Base-by-base conservation (phyloP, 1,140 invertebrate species). In the Drosophila chauvacae region DNA sequence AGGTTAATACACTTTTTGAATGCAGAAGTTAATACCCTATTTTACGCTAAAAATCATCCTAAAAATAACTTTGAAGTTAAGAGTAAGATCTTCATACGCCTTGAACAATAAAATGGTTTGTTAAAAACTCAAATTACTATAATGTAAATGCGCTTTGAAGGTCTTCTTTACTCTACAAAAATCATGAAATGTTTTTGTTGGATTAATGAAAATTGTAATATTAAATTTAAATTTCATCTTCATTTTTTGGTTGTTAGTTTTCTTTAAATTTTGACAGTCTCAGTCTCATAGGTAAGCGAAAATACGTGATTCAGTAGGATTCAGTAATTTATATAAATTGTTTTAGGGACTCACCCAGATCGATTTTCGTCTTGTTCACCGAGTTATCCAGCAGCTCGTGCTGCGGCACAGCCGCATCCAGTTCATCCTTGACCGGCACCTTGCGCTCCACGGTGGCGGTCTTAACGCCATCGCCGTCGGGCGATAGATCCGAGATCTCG, bases 311-410 rank as follows among this genome's bases (percentile, higher is more conserved):
- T 44, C 23, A 30, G 20, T 68, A 63, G 35, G 6, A 63, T 14
- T 44, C 42, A 45, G 44, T 14, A 23, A 23, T 5, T 18, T 42
- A 28, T 20, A 20, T 14, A 20, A 10, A 14, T 20, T 14, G 5
- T 28, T 2, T 37, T 1, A 56, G 4, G 30, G 95, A 97, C 70
- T 91, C 53, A 92, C 91, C 91, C 69, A 99, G 93, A 92, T 98
- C 97, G 18, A 97, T 97, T 93, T 98, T 98, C 39, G 96, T 96
- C 93, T 97, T 97, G 77, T 95, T 96, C 13, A 96, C 97, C 11
- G 97, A 97, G 71, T 96, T 97, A 91, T 99, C 97, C 26, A 98
- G 94, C 23, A 98, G 94, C 88, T 96, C 95, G 81, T 97, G 96
- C 81, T 94, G 95, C 30, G 97, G 97, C 70, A 98, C 96, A 3